Evolutionary conservation across 2,797 vertebrate genomes (phyloP).

Genomic region (Takifugu rubripes): DNA sequence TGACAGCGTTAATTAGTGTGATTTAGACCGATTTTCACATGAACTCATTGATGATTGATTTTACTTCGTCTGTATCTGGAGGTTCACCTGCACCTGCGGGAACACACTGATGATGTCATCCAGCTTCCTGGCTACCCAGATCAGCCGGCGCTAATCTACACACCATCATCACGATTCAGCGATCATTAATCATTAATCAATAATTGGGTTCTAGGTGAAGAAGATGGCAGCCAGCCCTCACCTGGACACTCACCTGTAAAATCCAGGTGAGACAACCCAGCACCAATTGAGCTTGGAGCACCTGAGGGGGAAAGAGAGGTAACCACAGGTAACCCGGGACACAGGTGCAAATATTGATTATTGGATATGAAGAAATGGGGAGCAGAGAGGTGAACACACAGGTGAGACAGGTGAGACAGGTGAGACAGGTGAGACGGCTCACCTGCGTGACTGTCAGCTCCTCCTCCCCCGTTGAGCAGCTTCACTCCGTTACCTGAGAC

Average conservation of each 20-base stretch:
- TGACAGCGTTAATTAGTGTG: too few species aligned
- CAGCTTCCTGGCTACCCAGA: too few species aligned
- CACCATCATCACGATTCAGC: too few species aligned
- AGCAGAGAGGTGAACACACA: too few species aligned
- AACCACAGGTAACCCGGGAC: neutral
- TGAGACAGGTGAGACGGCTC: neutral
- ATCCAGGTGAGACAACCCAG: conserved; percentile 50
- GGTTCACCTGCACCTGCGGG: too few species aligned
- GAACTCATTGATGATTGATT: too few species aligned
- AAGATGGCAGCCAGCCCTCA: conserved; percentile 19
- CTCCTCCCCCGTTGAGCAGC: conserved; percentile 57
- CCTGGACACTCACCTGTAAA: conserved; percentile 55
- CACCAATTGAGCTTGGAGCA: conserved; percentile 37
- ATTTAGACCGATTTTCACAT: too few species aligned
- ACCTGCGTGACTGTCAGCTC: conserved; percentile 57
- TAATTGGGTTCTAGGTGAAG: neutral
- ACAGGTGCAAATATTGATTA: neutral
- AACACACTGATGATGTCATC: too few species aligned
- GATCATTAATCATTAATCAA: neutral
- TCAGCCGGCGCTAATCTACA: too few species aligned
- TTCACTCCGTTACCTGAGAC: conserved; percentile 73
- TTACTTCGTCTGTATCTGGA: too few species aligned
- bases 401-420: too few species aligned
- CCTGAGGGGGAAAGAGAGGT: conserved; percentile 22
- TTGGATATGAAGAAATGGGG: too few species aligned